Evolutionary conservation across 2,888 invertebrate genomes (phyloP).

Genomic region (Corythucha ciliata): DNA sequence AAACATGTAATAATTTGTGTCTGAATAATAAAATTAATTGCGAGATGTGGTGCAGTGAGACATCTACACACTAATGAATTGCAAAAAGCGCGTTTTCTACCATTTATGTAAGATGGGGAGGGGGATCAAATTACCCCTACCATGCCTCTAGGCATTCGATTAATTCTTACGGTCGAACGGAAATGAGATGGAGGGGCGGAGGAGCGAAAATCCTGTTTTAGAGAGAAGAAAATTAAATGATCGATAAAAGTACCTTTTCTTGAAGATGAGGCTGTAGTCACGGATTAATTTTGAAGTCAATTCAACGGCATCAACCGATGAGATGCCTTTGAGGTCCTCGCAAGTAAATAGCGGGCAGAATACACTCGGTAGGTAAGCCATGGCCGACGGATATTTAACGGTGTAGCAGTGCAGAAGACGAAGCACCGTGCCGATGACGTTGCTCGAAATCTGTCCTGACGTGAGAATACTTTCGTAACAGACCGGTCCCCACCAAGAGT

Average conservation of each 20-base stretch:
- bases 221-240: too few relatives aligned
- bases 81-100: too few relatives aligned
- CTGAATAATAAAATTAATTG: too few relatives aligned
- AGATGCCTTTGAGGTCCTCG: slow-evolving; percentile 26
- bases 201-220: too few relatives aligned
- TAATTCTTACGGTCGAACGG: too few relatives aligned
- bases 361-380: slow-evolving; percentile 31
- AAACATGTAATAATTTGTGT: too few relatives aligned
- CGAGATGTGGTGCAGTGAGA: too few relatives aligned
- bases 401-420: slow-evolving; percentile 43
- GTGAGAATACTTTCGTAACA: slow-evolving; percentile 29
- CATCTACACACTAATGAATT: too few relatives aligned
- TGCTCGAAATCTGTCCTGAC: slow-evolving; percentile 39
- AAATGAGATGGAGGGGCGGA: too few relatives aligned
- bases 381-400: slow-evolving; percentile 34
- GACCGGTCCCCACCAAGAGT: slow-evolving; percentile 29
- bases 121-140: too few relatives aligned
- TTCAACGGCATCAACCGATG: slow-evolving; percentile 27
- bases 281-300: slow-evolving; percentile 31
- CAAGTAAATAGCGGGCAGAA: slow-evolving; percentile 33
- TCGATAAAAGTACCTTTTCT: slow-evolving; percentile 29
- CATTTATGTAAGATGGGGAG: too few relatives aligned
- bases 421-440: slow-evolving; percentile 41
- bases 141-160: too few relatives aligned
- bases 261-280: slow-evolving; percentile 31